Conservation (phyloP, 2,888 invertebrate genomes). For the Syrphus vitripennis region DNA sequence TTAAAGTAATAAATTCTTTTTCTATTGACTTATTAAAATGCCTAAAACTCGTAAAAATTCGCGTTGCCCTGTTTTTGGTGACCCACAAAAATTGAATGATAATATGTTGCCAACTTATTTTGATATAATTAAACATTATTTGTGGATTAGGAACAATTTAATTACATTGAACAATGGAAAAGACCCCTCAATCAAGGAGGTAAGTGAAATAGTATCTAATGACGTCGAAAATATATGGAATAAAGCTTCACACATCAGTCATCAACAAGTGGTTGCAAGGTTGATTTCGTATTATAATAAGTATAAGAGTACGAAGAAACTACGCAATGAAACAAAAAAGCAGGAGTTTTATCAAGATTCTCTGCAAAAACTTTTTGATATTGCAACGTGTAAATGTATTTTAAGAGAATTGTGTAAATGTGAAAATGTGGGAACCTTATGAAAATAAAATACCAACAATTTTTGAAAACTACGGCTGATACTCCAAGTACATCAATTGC, state of each 20-base stretch:
- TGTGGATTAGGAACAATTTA: not conserved
- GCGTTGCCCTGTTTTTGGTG: too few relatives aligned
- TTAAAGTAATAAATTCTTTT: too few relatives aligned
- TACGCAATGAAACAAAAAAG: slow-evolving; percentile 1
- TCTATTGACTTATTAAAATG: too few relatives aligned
- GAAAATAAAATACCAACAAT: slow-evolving; percentile 8
- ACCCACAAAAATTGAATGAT: too few relatives aligned
- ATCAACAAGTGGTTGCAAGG: slow-evolving; percentile 30
- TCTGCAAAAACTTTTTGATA: not conserved
- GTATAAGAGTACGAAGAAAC: slow-evolving; percentile 23
- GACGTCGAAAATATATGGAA: not conserved
- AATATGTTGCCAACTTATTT: too few relatives aligned
- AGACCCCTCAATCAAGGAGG: too few relatives aligned
- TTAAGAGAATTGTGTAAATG: too few relatives aligned
- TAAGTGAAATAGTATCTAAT: not conserved
- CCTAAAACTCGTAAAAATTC: too few relatives aligned
- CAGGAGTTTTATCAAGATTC: not conserved
- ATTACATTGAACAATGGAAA: not conserved
- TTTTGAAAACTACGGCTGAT: slow-evolving; percentile 18
- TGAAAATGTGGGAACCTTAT: not conserved
- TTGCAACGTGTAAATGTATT: not conserved
- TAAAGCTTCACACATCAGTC: not conserved
- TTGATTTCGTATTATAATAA: slow-evolving; percentile 33
- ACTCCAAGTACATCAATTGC: not conserved
- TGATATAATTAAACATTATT: too few relatives aligned